Conservation (phyloP, 2,113 vertebrate species). For the Rhinopomastus cyanomelas region DNA sequence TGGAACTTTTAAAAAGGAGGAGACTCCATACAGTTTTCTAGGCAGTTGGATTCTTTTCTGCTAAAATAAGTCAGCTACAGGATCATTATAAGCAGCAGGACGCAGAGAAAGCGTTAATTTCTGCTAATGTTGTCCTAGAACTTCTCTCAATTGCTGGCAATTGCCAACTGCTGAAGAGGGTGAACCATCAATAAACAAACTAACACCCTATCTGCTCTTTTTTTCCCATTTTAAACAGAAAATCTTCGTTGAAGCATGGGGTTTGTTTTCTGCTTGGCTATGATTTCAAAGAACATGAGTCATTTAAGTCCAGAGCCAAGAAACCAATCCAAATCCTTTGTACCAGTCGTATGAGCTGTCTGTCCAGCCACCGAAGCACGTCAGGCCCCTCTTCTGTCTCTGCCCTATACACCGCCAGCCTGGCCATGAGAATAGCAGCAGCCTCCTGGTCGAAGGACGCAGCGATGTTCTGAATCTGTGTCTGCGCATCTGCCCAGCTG, state of each 20-base stretch:
- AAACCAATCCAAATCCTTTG: not conserved
- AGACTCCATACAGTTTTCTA: not conserved
- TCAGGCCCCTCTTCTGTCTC: slow-evolving; percentile 97
- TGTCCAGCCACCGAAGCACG: slow-evolving; percentile 93
- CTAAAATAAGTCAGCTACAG: not conserved
- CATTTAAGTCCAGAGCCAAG: not conserved
- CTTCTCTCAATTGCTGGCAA: not conserved
- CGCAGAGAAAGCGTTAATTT: not conserved
- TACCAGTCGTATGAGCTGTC: slow-evolving; percentile 95
- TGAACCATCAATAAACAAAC: not conserved
- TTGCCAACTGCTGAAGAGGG: not conserved
- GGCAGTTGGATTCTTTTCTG: not conserved
- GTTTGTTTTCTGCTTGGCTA: not conserved
- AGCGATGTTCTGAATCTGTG: slow-evolving; percentile 95
- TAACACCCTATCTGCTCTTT: not conserved
- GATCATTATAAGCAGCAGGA: not conserved
- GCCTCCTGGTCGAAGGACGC: slow-evolving; percentile 97
- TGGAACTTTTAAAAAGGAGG: not conserved
- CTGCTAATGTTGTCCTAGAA: not conserved
- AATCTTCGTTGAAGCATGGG: not conserved
- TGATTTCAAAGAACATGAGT: not conserved
- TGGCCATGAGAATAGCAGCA: slow-evolving; percentile 94
- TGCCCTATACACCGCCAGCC: slow-evolving; percentile 90
- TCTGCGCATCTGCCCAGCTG: slow-evolving; percentile 97
- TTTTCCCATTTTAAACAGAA: not conserved